Evolutionary conservation across 2,797 vertebrate species (phyloP), one percentile per base, ranked within the genome.

Genomic region (Meriones psammophilus): DNA sequence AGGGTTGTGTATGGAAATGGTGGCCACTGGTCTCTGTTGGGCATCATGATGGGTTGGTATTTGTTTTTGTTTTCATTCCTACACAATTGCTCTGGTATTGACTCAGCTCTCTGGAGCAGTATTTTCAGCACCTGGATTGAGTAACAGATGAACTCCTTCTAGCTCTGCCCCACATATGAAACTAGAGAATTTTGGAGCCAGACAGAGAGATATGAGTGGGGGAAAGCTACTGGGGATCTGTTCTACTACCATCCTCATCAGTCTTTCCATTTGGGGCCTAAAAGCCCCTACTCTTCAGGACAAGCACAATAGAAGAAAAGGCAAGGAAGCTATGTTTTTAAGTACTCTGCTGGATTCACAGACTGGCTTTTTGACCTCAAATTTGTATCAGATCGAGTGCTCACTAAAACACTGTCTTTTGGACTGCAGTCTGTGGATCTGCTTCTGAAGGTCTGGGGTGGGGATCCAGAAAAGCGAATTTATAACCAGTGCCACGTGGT

Each of bases 131-230:
- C 42, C 46, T 33, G 58, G 30, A 26, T 33, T 91, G 56, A 96
- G 39, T 84, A 95, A 81, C 64, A 94, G 77, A 92, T 4, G 15
- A 80, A 46, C 24, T 68, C 68, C 33, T 85, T 76, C 74, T 79
- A 79, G 28, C 8, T 79, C 42, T 74, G 56, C 30, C 60, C 39
- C 33, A 76, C 36, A 60, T 66, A 17, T 50, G 56, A 88, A 74
- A 62, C 5, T 54, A 30, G 42, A 91, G n/a, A 42, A 64, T 50
- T 84, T 80, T 74, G 93, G 94, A 96, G 89, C 18, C 13, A 24
- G n/a, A 8, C 50, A 83, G 69, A 30, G 28, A 73, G 84, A 84
- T 76, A 39, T 15, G 62, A 83, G 54, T 91, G 79, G 26, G 58
- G 33, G 83, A 95, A 91, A 86, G 62, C 46, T 88, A 84, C 33